These are phyloP conservation scores for Euglossa dilemma DNA, from an alignment of 1,140 invertebrate genomes.

Conservation along the genomic window DNA sequence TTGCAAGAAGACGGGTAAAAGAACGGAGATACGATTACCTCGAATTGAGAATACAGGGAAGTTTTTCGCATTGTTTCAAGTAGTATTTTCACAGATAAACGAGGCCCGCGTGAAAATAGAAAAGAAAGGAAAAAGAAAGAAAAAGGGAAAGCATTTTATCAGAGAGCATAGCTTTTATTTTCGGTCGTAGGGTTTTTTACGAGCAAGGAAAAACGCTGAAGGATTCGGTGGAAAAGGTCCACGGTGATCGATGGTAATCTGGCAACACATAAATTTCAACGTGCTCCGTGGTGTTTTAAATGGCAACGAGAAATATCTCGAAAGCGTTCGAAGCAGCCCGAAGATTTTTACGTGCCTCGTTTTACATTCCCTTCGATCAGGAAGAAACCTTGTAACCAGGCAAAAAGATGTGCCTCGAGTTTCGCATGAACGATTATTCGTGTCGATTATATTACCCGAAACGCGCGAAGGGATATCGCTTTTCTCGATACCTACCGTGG, in stretches of 20 bases:
- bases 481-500: too few relatives aligned
- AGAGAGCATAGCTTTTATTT: conserved; percentile 25
- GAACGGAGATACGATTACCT: not conserved
- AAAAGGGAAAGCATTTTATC: not conserved
- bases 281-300: conserved; percentile 45
- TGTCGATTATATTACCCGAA: too few relatives aligned
- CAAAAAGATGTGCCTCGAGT: not conserved
- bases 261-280: conserved; percentile 54
- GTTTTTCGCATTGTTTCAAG: not conserved
- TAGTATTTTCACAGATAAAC: not conserved
- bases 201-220: conserved; percentile 6
- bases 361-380: not conserved
- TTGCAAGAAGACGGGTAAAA: too few relatives aligned
- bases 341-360: conserved; percentile 27
- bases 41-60: not conserved
- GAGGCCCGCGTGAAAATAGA: not conserved
- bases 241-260: conserved; percentile 58
- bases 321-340: not conserved
- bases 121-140: not conserved
- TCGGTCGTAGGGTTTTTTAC: conserved; percentile 36
- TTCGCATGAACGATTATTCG: too few relatives aligned
- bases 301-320: conserved; percentile 6
- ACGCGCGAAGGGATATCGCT: too few relatives aligned
- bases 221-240: conserved; percentile 23
- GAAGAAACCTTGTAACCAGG: not conserved